Base-by-base conservation (phyloP, 2,113 vertebrate genomes). In the Hyperopisus bebe region DNA sequence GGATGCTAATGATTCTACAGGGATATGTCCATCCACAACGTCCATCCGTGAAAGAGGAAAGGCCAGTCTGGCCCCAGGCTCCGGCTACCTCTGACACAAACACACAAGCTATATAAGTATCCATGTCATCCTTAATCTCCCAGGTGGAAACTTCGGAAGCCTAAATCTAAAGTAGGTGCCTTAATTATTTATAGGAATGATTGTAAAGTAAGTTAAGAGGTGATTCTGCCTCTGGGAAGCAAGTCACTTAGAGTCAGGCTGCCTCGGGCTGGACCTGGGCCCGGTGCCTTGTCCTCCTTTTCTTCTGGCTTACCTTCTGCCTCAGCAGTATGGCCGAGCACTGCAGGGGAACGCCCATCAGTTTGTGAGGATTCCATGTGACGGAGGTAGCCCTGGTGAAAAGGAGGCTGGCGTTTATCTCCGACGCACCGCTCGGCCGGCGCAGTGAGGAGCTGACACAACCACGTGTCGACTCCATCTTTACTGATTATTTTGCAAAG, bases 311-410 rank as follows among this genome's bases (percentile, higher is more conserved):
- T 91, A 96, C 95, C 94, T 94, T 96, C 90, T 93, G 93, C 50
- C 53, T 91, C 83, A 95, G 85, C 6, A 96, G 92, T 48, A 97
- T 90, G 62, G 91, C 94, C 4, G 95, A 96, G 88, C 95, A 96
- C 90, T 97, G 96, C 90, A 96, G 90, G 0, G 93, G 95, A 58
- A 93, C 91, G 0, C 93, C 92, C 95, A 96, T 96, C 91, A 96
- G 91, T 91, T 95, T 97, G 88, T 96, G 96, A 39, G 95, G 96
- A 92, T 96, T 96, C 96, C 95, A 97, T 19, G 95, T 96, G 10
- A 96, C 92, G 42, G 95, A 97, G 42, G 93, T 91, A 4, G 95
- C 94, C 89, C 94, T 95, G 89, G 24, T 42, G 70, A 46, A 88
- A 39, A 21, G n/a, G 31, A 5, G 48, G 11, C 0, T 19, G 10